A percentile compares a stretch with the other conserved stretches of the same genome.
Evolutionary conservation across 1,140 invertebrate species (phyloP).

Genomic region (Anastatus disparis): DNA sequence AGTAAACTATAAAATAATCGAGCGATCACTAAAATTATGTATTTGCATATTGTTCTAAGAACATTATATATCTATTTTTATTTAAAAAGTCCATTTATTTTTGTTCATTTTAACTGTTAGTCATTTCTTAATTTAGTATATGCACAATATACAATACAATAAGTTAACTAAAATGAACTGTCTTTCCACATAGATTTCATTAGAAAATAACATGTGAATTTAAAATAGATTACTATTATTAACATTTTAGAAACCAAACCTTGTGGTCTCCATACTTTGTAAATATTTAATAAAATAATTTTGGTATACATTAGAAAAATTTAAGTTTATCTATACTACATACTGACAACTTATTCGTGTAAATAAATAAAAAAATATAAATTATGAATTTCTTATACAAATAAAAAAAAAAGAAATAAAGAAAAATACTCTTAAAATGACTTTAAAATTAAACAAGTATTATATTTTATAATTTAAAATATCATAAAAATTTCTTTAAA

Average conservation of each 20-base stretch:
- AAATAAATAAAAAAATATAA: too few relatives aligned
- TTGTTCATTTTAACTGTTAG: too few relatives aligned
- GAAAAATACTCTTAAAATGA: not conserved
- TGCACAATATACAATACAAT: too few relatives aligned
- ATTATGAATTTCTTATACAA: too few relatives aligned
- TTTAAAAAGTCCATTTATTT: not conserved
- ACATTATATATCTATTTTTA: not conserved
- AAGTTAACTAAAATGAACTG: too few relatives aligned
- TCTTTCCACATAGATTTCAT: too few relatives aligned
- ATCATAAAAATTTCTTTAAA: too few relatives aligned
- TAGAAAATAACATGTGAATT: too few relatives aligned
- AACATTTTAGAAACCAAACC: not conserved
- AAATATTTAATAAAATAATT: not conserved
- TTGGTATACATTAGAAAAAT: not conserved
- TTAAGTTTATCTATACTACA: not conserved
- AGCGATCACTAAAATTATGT: not conserved
- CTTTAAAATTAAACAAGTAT: not conserved
- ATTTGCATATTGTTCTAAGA: not conserved
- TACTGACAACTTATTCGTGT: not conserved
- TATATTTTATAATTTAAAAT: too few relatives aligned
- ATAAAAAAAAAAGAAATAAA: too few relatives aligned
- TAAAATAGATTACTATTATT: not conserved
- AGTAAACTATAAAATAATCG: not conserved
- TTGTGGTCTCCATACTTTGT: not conserved
- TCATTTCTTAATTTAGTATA: too few relatives aligned